These are phyloP conservation scores for Galleria mellonella DNA, from an alignment of 1,140 invertebrate species.

Conservation along the genomic window DNA sequence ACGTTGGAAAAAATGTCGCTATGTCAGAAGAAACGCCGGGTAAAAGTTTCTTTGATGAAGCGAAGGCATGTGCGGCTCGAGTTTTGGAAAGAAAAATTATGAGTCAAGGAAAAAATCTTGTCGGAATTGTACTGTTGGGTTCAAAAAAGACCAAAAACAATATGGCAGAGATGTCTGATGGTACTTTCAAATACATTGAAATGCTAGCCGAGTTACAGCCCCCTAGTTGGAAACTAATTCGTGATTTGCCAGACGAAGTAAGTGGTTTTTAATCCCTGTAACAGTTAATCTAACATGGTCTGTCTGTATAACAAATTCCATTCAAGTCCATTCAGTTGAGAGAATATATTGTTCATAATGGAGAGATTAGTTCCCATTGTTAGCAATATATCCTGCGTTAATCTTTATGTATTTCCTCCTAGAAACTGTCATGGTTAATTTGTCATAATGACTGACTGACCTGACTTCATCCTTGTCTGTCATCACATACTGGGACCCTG, in stretches of 20 bases:
- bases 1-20: slow-evolving; percentile 51
- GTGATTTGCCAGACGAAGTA: slow-evolving; percentile 46
- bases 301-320: too few relatives aligned
- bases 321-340: too few relatives aligned
- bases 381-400: too few relatives aligned
- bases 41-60: slow-evolving; percentile 50
- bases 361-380: too few relatives aligned
- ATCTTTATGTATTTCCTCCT: too few relatives aligned
- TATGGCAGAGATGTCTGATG: slow-evolving; percentile 30
- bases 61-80: slow-evolving; percentile 38
- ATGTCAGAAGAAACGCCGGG: slow-evolving; percentile 30
- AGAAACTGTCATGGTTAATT: too few relatives aligned
- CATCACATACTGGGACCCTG: too few relatives aligned
- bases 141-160: slow-evolving; percentile 51
- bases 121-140: slow-evolving; percentile 57
- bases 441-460: too few relatives aligned
- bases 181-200: slow-evolving; percentile 44
- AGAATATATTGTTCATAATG: too few relatives aligned
- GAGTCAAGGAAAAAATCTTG: slow-evolving; percentile 47
- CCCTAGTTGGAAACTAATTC: slow-evolving; percentile 58
- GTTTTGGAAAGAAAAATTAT: slow-evolving; percentile 68
- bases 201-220: slow-evolving; percentile 31
- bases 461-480: too few relatives aligned
- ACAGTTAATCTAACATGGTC: too few relatives aligned
- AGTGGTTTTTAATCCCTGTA: slow-evolving; percentile 1